These are phyloP conservation scores for Lasioglossum leucozonium DNA, from an alignment of 2,888 invertebrate genomes.

Conservation along the genomic window DNA sequence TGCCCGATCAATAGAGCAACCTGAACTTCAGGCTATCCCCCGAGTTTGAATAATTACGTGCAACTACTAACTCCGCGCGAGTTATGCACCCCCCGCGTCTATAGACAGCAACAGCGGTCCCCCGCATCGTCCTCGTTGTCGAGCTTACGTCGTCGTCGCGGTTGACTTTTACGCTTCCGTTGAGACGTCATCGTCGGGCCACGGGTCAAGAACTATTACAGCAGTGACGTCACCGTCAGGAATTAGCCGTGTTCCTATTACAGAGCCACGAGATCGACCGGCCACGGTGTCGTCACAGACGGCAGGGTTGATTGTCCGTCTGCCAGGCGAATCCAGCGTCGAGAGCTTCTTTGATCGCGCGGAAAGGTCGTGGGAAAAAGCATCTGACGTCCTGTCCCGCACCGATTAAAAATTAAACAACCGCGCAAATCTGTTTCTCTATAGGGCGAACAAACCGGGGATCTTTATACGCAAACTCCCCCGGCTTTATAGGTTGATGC, in stretches of 20 bases:
- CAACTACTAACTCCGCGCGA: slow-evolving; percentile 52
- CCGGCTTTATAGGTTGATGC: neutral
- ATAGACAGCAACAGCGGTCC: slow-evolving; percentile 26
- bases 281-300: neutral
- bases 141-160: slow-evolving; percentile 21
- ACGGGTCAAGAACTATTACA: slow-evolving; percentile 28
- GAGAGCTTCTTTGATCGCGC: neutral
- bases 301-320: neutral
- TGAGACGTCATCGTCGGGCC: slow-evolving; percentile 50
- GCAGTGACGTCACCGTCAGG: slow-evolving; percentile 56
- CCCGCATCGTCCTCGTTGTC: neutral
- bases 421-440: slow-evolving; percentile 8
- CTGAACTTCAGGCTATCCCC: slow-evolving; percentile 61
- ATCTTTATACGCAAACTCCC: neutral
- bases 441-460: neutral
- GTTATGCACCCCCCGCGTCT: slow-evolving; percentile 50
- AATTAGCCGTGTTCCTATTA: neutral
- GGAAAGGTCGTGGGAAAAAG: slow-evolving; percentile 65
- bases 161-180: slow-evolving; percentile 32
- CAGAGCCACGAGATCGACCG: neutral
- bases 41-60: slow-evolving; percentile 68
- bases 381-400: slow-evolving; percentile 39
- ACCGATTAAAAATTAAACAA: slow-evolving; percentile 23
- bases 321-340: neutral
- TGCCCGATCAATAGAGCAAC: slow-evolving; percentile 62